Percentiles rank a stretch among this genome's conserved stretches.
These are phyloP conservation scores for Scleropages formosus DNA, from an alignment of 2,797 vertebrate genomes.

Conservation along the genomic window DNA sequence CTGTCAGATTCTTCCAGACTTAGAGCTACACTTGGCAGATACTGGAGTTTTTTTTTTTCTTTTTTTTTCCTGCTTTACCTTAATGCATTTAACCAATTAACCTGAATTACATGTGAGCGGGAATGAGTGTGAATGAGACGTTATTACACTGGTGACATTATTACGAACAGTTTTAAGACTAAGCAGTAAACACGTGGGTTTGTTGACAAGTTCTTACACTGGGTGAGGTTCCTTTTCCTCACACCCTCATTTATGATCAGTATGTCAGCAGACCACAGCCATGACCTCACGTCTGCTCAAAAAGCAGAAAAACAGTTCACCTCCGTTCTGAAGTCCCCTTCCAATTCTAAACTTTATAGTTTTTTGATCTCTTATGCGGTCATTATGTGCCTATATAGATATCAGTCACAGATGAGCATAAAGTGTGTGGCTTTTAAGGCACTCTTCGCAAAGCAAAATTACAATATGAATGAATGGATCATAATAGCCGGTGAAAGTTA, in stretches of 20 bases:
- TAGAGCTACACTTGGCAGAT: no score
- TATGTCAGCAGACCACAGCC: slow-evolving; percentile 17
- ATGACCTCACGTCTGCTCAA: slow-evolving; percentile 25
- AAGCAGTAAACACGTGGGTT: slow-evolving; percentile 16
- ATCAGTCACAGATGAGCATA: no score
- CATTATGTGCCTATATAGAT: background rate
- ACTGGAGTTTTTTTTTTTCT: no score
- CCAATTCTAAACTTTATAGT: background rate
- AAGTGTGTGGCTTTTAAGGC: background rate
- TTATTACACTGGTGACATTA: background rate
- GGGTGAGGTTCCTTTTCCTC: slow-evolving; percentile 4
- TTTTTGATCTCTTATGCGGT: background rate
- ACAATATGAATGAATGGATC: no score
- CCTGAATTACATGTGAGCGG: background rate
- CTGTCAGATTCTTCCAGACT: background rate
- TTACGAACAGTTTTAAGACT: slow-evolving; percentile 9
- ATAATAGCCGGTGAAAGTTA: no score
- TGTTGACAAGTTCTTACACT: slow-evolving; percentile 16
- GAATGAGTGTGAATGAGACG: background rate
- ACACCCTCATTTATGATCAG: slow-evolving; percentile 18
- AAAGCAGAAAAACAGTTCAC: slow-evolving; percentile 20
- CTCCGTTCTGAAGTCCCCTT: background rate
- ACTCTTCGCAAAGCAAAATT: slow-evolving; percentile 1
- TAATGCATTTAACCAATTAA: background rate
- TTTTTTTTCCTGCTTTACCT: background rate